These are phyloP conservation scores for Gortyna flavago DNA, from an alignment of 2,888 invertebrate genomes.

Conservation along the genomic window DNA sequence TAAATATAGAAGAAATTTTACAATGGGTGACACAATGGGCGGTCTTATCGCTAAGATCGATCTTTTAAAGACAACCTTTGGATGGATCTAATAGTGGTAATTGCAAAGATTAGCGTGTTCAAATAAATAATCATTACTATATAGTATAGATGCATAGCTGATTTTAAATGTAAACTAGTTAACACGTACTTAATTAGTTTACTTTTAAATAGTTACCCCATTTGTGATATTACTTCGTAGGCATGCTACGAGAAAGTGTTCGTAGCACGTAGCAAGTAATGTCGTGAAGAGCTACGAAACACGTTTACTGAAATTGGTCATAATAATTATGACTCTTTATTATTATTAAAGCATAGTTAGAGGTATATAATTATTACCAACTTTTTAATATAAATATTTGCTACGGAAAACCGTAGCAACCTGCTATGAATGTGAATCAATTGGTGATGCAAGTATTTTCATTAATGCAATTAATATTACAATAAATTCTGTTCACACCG, in stretches of 20 bases:
- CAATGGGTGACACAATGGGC: too few species aligned
- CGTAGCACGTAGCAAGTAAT: slow-evolving; percentile 35
- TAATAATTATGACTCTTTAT: neutral
- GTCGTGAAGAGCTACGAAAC: slow-evolving; percentile 20
- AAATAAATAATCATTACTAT: neutral
- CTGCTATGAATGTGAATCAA: slow-evolving; percentile 10
- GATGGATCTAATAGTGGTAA: too few species aligned
- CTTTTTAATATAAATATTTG: neutral
- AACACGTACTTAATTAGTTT: neutral
- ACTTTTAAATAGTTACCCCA: neutral
- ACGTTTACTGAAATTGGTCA: neutral
- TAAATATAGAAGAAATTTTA: too few species aligned
- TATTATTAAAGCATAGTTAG: neutral
- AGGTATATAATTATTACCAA: neutral
- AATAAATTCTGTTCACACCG: slow-evolving; percentile 24
- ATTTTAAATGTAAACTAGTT: neutral
- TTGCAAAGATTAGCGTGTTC: neutral
- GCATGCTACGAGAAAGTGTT: slow-evolving; percentile 21
- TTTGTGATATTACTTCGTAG: slow-evolving; percentile 11
- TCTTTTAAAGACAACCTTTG: too few species aligned
- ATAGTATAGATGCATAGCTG: neutral
- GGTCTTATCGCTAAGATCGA: too few species aligned
- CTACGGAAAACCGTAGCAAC: slow-evolving; percentile 20
- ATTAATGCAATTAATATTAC: slow-evolving; percentile 18
- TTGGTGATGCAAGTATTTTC: neutral